phyloP scores from a whole-genome alignment of 2,113 vertebrate genomes.

The Motacilla alba region DNA sequence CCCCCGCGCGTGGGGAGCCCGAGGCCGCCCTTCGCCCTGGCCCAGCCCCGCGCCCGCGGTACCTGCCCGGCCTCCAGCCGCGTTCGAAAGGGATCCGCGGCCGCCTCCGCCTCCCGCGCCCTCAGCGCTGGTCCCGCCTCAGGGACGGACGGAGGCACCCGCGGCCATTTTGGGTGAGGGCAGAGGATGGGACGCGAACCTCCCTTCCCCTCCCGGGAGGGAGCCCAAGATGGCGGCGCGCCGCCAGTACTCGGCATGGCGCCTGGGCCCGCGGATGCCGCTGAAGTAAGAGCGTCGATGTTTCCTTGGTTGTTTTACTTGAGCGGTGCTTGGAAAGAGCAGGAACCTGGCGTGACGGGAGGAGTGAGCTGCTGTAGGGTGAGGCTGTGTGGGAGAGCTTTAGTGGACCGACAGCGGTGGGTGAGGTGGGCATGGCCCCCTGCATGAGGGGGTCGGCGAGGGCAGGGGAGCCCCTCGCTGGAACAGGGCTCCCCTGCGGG shows the following conservation, averaged over 20 bases:
- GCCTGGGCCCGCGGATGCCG: fast-evolving
- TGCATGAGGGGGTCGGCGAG: fast-evolving
- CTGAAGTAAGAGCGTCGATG: fast-evolving
- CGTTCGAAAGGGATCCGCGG: fast-evolving
- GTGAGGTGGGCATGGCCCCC: fast-evolving
- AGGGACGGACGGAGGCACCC: fast-evolving
- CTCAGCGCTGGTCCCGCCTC: neutral
- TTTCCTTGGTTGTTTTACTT: fast-evolving
- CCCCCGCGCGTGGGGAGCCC: neutral
- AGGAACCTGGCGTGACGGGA: fast-evolving
- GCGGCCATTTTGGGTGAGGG: slow-evolving; percentile 32
- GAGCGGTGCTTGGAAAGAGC: fast-evolving
- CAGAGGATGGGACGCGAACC: neutral
- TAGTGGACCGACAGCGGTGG: fast-evolving
- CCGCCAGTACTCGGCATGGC: fast-evolving
- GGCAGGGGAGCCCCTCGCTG: neutral
- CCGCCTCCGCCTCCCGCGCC: neutral
- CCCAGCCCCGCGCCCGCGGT: neutral
- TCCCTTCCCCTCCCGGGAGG: neutral
- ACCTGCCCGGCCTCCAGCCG: neutral
- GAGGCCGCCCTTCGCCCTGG: no score
- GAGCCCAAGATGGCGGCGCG: neutral
- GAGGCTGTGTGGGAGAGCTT: neutral
- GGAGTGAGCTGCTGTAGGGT: fast-evolving
- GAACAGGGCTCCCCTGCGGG: no score